Base-by-base conservation (phyloP, 2,113 vertebrate genomes). In the Callionymus lyra region DNA sequence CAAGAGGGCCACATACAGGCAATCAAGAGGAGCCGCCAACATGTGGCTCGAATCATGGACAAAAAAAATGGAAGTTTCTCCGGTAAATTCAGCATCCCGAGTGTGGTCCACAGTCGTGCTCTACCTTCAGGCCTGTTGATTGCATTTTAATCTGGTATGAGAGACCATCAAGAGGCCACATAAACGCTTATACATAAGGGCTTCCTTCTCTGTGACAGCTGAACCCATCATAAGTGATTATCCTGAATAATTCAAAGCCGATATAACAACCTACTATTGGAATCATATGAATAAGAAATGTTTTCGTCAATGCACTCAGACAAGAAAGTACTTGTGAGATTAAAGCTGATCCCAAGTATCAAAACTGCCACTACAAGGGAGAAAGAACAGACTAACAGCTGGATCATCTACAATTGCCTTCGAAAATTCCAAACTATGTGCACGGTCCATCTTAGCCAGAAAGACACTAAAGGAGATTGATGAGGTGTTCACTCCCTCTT, bases 401-500 rank as follows among this genome's bases (percentile, higher is more conserved):
- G 56, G 38, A 54, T 59, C 35, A 48, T 69, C 56, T 59, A n/a
- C 57, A 59, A 56, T 47, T 31, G 48, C 45, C 47, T 37, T 36
- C 44, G 8, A 27, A 27, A 27, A 27, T 8, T 8, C 21, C 4
- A 27, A 27, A 27, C 21, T 27, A 27, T 27, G 51, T 42, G 56
- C 32, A 27, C 35, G 33, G 47, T 63, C 60, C 17, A 56, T 38
- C 39, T 40, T 12, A 33, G 31, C 42, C 27, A 31, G 18, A 16
- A 40, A 38, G 40, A 38, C 38, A 43, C 47, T 43, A 12, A 47
- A 34, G 31, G 10, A 38, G 48, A 79, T 63, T 61, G 63, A 72
- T 57, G 68, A 64, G 27, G 44, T 63, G 58, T 54, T 13, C 12
- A 9, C 53, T 56, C 46, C 16, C 42, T 71, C 64, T 78, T 63